Conservation (phyloP, 2,888 invertebrate species). For the Perithous albicinctus region DNA sequence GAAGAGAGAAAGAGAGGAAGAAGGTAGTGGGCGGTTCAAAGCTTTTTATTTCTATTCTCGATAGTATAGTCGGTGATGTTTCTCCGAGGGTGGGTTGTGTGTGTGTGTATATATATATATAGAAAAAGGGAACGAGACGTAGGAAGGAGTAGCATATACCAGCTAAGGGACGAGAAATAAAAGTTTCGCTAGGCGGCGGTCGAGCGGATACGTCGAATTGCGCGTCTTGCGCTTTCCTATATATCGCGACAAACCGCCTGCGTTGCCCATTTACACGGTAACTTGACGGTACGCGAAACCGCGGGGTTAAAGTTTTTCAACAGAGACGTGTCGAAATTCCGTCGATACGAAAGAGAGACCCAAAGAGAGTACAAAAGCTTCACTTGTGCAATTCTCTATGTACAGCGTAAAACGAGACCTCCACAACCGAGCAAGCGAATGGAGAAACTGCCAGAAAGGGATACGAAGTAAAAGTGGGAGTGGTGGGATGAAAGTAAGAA, state of each 20-base stretch:
- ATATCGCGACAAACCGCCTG: constrained; percentile 5
- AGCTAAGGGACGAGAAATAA: constrained; percentile 69
- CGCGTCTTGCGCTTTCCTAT: constrained; percentile 68
- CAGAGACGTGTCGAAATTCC: constrained; percentile 77
- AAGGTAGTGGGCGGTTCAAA: background rate
- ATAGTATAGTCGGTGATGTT: constrained; percentile 25
- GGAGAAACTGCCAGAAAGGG: constrained; percentile 43
- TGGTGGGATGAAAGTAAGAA: constrained; percentile 3
- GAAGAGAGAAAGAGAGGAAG: constrained; percentile 6
- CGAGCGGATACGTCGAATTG: constrained; percentile 77
- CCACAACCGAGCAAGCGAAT: constrained; percentile 17
- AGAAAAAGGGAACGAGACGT: constrained; percentile 57
- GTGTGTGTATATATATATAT: too few species aligned
- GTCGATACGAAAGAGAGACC: constrained; percentile 43
- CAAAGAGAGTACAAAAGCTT: constrained; percentile 1
- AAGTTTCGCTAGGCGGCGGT: constrained; percentile 73
- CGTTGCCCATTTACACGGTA: constrained; percentile 75
- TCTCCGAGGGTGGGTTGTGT: too few species aligned
- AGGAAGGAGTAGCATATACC: constrained; percentile 22
- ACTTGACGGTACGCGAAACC: constrained; percentile 75
- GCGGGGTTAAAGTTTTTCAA: constrained; percentile 76
- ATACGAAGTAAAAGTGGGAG: constrained; percentile 26
- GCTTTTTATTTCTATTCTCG: constrained; percentile 61
- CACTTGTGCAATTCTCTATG: background rate
- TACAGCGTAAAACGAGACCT: constrained; percentile 24